phyloP scores from a whole-genome alignment of 1,140 invertebrate species.

The Cylas formicarius region DNA sequence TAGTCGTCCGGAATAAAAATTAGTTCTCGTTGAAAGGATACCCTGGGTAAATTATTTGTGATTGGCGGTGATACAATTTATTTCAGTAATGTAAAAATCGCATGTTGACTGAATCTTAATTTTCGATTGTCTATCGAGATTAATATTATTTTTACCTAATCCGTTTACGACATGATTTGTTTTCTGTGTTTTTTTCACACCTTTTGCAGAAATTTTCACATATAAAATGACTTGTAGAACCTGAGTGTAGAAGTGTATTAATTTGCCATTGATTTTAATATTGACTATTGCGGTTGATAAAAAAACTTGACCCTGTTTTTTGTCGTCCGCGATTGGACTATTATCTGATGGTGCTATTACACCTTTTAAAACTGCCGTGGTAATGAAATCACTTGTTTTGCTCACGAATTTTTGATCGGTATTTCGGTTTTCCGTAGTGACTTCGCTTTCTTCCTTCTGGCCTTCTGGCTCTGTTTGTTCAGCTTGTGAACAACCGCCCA shows the following conservation, averaged over 20 bases:
- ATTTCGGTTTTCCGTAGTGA: too few relatives aligned
- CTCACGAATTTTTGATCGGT: background rate
- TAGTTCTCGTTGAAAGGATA: background rate
- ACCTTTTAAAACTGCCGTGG: background rate
- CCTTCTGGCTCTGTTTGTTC: too few relatives aligned
- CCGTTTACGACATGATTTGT: too few relatives aligned
- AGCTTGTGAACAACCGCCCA: too few relatives aligned
- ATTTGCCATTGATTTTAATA: background rate
- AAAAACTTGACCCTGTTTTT: background rate
- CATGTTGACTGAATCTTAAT: conserved; percentile 3
- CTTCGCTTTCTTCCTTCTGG: too few relatives aligned
- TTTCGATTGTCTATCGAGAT: conserved; percentile 1
- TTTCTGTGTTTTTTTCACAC: background rate
- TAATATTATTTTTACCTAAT: too few relatives aligned
- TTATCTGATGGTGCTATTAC: background rate
- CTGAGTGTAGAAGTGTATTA: background rate
- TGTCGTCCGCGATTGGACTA: background rate
- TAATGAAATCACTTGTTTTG: background rate
- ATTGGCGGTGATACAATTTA: background rate
- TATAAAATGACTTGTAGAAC: conserved; percentile 5
- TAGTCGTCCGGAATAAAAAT: conserved; percentile 5
- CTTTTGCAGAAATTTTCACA: conserved; percentile 2
- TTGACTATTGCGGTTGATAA: conserved; percentile 4
- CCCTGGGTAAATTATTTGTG: background rate
- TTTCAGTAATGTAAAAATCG: background rate